Evolutionary conservation across 2,797 vertebrate species (phyloP), one percentile per base, ranked within the genome.

Genomic region (Amblyopsis hoosieri): DNA sequence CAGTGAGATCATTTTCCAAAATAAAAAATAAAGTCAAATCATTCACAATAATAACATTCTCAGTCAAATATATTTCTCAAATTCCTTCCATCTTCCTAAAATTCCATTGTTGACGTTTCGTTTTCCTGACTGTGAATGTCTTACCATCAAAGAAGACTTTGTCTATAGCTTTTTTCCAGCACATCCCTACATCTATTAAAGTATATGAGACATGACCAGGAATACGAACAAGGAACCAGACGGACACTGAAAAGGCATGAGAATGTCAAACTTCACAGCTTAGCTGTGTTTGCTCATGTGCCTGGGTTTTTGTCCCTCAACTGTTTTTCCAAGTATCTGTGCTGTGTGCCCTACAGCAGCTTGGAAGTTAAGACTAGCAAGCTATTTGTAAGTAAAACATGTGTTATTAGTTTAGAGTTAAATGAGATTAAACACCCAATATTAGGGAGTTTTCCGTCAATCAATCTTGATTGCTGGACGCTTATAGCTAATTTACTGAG

Each of bases 261-360:
- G 80, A 86, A 87, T 87, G 83, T 87, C 60, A 69, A 66, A 77
- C 69, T 75, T 83, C 50, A 64, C 75, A 70, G 70, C 59, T 58
- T 51, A 1, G 29, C 51, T 71, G 47, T 90, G 83, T 88, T 88
- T 85, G 75, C 66, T 0, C 60, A 62, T 55, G n/a, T 69, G 71
- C 65, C 54, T 72, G 75, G 42, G 71, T 59, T 60, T 65, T 13
- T 71, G 19, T 57, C 53, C 42, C 5, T 67, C 23, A 37, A 23
- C 29, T 2, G 13, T 47, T 33, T 64, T 57, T 71, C 60, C 13
- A 29, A 49, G 33, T 2, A 1, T 6, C 13, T 47, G 7, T 50
- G 11, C n/a, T 7, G 12, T n/a, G 13, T n/a, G 12, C 14, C n/a
- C 49, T 7, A 12, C n/a, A 12, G 12, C 49, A n/a, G 12, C 15